Evolutionary conservation across 2,888 invertebrate species (phyloP), one percentile per base, ranked within the genome.

Genomic region (Lasioglossum leucozonium): DNA sequence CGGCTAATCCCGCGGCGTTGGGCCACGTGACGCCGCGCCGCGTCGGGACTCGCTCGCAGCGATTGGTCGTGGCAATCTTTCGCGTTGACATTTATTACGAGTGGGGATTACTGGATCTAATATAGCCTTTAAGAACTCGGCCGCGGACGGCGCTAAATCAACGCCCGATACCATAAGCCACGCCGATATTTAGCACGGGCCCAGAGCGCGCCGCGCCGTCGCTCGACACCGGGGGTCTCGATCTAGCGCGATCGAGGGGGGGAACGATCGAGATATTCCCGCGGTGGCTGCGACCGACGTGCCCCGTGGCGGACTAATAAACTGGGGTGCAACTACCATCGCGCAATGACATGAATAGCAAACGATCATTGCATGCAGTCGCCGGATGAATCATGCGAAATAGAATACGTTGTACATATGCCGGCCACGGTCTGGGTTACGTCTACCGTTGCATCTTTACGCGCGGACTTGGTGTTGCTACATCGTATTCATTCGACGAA

Each of bases 21-120:
- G 72, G 71, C 72, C 81, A 76, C 81, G 77, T 55, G 82, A 82
- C 77, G 42, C 47, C 3, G 34, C 34, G 1, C 34, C 34, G 34
- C 34, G 34, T 34, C 67, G n/a, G 55, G 76, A 55, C 34, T 34
- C 26, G 30, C 76, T 42, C 77, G 67, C 84, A 40, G 47, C 87
- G 77, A 79, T 86, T 83, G 87, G 71, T 76, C 76, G 71, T 22
- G 47, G 69, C 86, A 82, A 87, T 89, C 86, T 86, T 80, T 79
- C 77, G 69, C 82, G 82, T 79, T 81, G 89, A 88, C 88, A 85
- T 89, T 89, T 88, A 88, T 89, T 89, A 88, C 88, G 72, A 79
- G 81, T 77, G 80, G 81, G 77, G 81, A 65, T 84, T 79, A 81
- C 78, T 62, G 80, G 82, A 87, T 87, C 82, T 77, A 85, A 89